phyloP scores from a whole-genome alignment of 2,113 vertebrate species.

The Diadophis punctatus region DNA sequence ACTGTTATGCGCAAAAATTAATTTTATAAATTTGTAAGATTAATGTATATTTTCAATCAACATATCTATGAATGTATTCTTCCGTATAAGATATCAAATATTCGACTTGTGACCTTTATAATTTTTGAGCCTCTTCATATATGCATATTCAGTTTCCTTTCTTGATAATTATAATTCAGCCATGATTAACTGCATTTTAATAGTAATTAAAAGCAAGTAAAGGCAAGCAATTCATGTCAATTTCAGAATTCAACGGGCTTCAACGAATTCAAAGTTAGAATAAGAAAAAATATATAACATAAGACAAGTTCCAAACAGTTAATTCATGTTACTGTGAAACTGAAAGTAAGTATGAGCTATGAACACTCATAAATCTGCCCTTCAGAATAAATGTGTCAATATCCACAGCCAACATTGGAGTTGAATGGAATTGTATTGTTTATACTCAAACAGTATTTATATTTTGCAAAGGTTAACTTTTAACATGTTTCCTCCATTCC shows the following conservation, averaged over 20 bases:
- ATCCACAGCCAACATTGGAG: neutral
- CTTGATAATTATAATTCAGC: neutral
- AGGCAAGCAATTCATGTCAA: neutral
- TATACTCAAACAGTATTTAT: neutral
- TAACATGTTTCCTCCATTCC: neutral
- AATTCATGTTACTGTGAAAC: neutral
- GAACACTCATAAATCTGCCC: neutral
- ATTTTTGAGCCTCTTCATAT: neutral
- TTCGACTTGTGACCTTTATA: neutral
- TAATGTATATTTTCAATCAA: neutral
- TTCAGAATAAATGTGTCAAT: neutral
- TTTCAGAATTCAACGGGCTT: neutral
- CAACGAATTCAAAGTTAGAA: neutral
- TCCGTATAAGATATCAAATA: neutral
- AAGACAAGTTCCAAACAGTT: neutral
- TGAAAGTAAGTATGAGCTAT: neutral
- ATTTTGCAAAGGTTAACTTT: neutral
- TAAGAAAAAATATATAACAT: neutral
- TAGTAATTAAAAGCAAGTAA: neutral
- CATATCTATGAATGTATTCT: neutral
- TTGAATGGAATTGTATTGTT: neutral
- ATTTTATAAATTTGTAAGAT: neutral
- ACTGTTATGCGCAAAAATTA: neutral
- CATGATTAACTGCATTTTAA: neutral
- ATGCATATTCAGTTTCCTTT: neutral